Evolutionary conservation across 2,797 vertebrate genomes (phyloP), one percentile per base, ranked within the genome.

Genomic region (Falco berigora): DNA sequence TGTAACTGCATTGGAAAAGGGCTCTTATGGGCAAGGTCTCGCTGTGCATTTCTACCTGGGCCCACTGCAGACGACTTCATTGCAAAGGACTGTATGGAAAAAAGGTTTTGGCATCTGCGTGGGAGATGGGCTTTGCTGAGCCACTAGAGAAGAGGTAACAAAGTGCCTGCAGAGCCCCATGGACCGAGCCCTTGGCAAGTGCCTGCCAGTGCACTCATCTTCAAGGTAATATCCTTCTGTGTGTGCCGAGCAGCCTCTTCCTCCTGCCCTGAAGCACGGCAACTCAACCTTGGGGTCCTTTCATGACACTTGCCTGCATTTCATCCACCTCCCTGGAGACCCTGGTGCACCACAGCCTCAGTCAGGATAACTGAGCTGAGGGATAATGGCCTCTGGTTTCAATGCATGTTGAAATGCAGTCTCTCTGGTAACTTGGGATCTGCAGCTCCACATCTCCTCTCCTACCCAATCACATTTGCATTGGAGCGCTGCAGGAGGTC

Each of bases 401-500:
- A 67, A 11, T 5, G 38, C 16, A 2, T 12, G 23, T 12, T 56
- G 61, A 56, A 67, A n/a, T 9, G 27, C 15, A 50, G 8, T 21
- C 52, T 27, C 79, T 40, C 62, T 8, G n/a, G 24, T 40, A 23
- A 46, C 53, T 8, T 24, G 44, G 42, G 67, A 25, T 36, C 68
- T 56, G 56, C 47, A 87, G 44, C 44, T 46, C 49, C 34, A 46
- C 50, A 38, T 27, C 55, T 38, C 19, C 46, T 63, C 55, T 81
- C 66, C 63, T 61, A 13, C 40, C 40, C 47, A 17, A 40, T 40
- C 19, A 14, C 1, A 0, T 11, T 34, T 38, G 14, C 27, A 16
- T 21, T 1, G 8, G 24, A 42, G 12, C 0, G 0, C 56, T 24
- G 15, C 8, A 25, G 24, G 42, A 28, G 9, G 50, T 3, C 14